Evolutionary conservation across 2,797 vertebrate genomes (phyloP), one percentile per base, ranked within the genome.

Genomic region (Arnoldichthys spilopterus): DNA sequence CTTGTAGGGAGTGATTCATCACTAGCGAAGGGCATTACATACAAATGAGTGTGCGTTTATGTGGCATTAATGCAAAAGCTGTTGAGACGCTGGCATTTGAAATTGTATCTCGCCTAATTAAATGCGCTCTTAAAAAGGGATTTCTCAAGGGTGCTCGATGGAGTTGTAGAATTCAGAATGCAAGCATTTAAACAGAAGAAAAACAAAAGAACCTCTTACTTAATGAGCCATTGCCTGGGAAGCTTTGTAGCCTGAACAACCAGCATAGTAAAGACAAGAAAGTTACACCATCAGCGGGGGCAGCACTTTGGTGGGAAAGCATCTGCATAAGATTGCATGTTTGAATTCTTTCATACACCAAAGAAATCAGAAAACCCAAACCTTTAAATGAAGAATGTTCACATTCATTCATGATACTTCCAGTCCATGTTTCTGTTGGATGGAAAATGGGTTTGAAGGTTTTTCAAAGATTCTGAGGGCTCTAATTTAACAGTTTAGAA

Each of bases 141-240:
- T n/a, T 64, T 61, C 62, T 64, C 32, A 64, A 64, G 62, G n/a
- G 62, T 64, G 62, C 34, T 64, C 28, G n/a, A 51, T 22, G 26
- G 30, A 34, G 28, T 15, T 49, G 47, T n/a, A 28, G 58, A 7
- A 4, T 61, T 61, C 58, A 32, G 58, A 16, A 61, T 28, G 16
- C 58, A 61, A 61, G 15, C 2, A 22, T 61, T 61, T 61, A 32
- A 16, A 32, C 16, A 61, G 58, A 32, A 20, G 16, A 61, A 30
- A 20, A 18, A 61, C 6, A 73, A 18, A 28, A 22, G 20, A 30
- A 62, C 26, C n/a, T 63, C 34, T 20, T 64, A 43, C 34, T 64
- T 64, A 37, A 37, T 64, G 62, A 64, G n/a, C 32, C 32, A 24
- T 64, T 40, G 20, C 37, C 37, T 64, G 20, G 32, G 20, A 34